Percentiles rank a stretch among this genome's conserved stretches.
Evolutionary conservation across 1,140 invertebrate genomes (phyloP).

Genomic region (Zaprionus africanus): DNA sequence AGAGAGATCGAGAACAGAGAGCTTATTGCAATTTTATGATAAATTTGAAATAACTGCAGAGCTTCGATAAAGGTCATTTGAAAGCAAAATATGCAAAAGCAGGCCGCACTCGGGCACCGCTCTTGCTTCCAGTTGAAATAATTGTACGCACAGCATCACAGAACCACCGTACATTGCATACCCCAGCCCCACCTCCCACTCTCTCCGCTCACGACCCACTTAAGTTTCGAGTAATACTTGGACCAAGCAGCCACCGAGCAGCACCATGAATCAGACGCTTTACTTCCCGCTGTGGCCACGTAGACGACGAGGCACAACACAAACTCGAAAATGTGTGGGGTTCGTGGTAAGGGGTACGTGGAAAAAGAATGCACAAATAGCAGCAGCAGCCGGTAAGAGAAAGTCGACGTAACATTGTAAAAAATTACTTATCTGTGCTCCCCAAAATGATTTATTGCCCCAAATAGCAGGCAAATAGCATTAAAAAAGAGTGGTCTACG

Average conservation of each 20-base stretch:
- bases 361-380: slow-evolving; percentile 28
- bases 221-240: slow-evolving; percentile 65
- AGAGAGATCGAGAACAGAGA: background rate
- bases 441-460: slow-evolving; percentile 80
- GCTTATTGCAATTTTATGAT: slow-evolving; percentile 65
- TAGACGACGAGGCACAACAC: slow-evolving; percentile 14
- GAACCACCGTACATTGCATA: background rate
- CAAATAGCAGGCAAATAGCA: slow-evolving; percentile 81
- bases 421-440: slow-evolving; percentile 77
- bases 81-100: slow-evolving; percentile 33
- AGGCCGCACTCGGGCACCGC: slow-evolving; percentile 27
- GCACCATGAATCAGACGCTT: slow-evolving; percentile 70
- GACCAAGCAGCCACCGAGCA: slow-evolving; percentile 60
- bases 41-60: slow-evolving; percentile 70
- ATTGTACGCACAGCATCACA: slow-evolving; percentile 58
- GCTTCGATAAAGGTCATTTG: slow-evolving; percentile 61
- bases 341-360: background rate
- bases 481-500: slow-evolving; percentile 72
- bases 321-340: slow-evolving; percentile 42
- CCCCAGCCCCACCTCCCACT: background rate
- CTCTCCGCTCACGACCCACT: slow-evolving; percentile 28
- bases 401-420: slow-evolving; percentile 54
- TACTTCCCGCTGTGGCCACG: slow-evolving; percentile 22
- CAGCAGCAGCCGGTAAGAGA: slow-evolving; percentile 34
- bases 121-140: slow-evolving; percentile 50